Base-by-base conservation (phyloP, 2,113 vertebrate species). In the Scolopax mira region DNA sequence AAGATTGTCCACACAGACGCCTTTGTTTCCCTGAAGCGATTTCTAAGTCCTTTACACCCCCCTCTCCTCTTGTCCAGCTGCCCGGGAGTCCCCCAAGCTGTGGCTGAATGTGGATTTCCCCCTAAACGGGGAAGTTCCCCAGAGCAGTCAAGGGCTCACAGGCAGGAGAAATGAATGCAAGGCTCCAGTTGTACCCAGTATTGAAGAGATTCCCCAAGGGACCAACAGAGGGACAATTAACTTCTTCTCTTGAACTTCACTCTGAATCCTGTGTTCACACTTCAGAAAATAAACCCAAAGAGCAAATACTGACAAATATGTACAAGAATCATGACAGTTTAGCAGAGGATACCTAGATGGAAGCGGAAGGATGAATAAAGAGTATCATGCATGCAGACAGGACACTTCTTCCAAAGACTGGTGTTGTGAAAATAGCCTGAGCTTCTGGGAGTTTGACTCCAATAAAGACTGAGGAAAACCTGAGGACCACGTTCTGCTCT, bases 21-120 rank as follows among this genome's bases (percentile, higher is more conserved):
- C 35, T 33, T 71, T 11, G 17, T 54, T 81, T 70, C 58, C 70
- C 79, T 80, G 60, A 89, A 78, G 55, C 48, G 54, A 79, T 61
- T 73, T 90, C 66, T 52, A 37, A 15, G 61, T 70, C 80, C 55
- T 84, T 81, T 62, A 18, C 46, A 51, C 7, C 7, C 39, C 16
- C 61, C 55, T 79, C 44, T 75, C 82, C 79, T 78, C 86, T 95
- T 89, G 55, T 96, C 94, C 93, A 55, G 49, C 55, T 80, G 65
- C 49, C 62, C 87, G 93, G 96, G 94, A 90, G 60, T 95, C 69
- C 82, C 94, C 96, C 79, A 66, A 66, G 51, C 60, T 90, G 91
- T 82, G 67, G 88, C 72, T 89, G 52, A 82, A 79, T 49, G 71
- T 96, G 96, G 90, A 88, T 95, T 97, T 97, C 88, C 96, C 96